A percentile compares a stretch with the other conserved stretches of the same genome.
Conservation (phyloP, 2,797 vertebrate genomes). For the Lithobates sylvaticus region DNA sequence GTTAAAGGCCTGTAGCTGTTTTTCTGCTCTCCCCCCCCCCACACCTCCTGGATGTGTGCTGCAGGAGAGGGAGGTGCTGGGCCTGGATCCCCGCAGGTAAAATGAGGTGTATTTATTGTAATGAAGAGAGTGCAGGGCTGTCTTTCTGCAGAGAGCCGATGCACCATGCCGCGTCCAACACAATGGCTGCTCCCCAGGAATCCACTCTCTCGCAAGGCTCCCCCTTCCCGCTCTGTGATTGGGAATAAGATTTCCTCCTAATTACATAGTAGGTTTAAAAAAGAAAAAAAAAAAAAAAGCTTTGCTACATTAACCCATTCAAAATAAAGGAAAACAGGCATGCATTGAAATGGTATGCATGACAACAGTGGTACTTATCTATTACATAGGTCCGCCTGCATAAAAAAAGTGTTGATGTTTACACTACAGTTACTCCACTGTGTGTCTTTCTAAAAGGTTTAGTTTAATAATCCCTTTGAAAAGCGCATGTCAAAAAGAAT, state of each 20-base stretch:
- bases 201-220: conserved; percentile 37
- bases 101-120: conserved; percentile 63
- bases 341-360: not conserved
- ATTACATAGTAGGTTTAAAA: conserved; percentile 31
- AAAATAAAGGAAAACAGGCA: conserved; percentile 24
- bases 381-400: not conserved
- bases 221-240: conserved; percentile 46
- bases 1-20: conserved; percentile 37
- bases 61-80: conserved; percentile 15
- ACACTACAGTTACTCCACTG: not conserved
- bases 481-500: not conserved
- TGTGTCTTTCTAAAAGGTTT: not conserved
- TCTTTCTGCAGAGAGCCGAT: conserved; percentile 38
- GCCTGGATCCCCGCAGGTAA: conserved; percentile 59
- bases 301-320: conserved; percentile 46
- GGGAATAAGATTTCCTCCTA: conserved; percentile 53
- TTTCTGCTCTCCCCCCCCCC: not conserved
- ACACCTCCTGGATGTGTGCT: conserved; percentile 1
- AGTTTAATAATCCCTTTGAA: not conserved
- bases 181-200: conserved; percentile 55
- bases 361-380: not conserved
- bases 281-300: not conserved
- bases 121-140: conserved; percentile 49
- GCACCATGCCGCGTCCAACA: conserved; percentile 48
- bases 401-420: not conserved